A percentile compares a stretch with the other conserved stretches of the same genome.
Conservation (phyloP, 2,888 invertebrate genomes). For the Elysia crispata region DNA sequence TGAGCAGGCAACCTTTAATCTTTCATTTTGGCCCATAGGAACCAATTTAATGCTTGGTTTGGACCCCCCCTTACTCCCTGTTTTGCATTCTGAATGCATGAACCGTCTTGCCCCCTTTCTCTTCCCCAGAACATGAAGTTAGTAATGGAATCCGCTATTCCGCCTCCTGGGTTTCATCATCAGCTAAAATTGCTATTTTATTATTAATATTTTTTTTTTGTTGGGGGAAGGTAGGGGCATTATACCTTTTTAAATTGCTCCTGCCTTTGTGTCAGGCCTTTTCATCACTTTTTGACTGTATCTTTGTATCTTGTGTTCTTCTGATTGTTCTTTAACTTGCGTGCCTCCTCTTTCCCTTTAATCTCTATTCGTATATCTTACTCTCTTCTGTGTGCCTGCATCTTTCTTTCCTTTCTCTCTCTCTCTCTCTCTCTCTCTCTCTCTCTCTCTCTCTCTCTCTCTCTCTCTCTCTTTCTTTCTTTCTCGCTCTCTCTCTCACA, state of each 20-base stretch:
- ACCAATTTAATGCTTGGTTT: too few relatives aligned
- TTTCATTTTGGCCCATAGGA: too few relatives aligned
- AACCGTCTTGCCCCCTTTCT: neutral
- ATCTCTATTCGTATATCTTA: neutral
- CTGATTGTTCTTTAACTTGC: neutral
- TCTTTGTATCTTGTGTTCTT: too few relatives aligned
- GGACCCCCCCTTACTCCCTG: neutral
- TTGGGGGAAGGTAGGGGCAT: too few relatives aligned
- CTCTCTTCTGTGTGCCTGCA: conserved; percentile 23
- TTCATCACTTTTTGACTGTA: too few relatives aligned
- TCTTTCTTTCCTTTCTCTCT: conserved; percentile 10
- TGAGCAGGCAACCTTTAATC: too few relatives aligned
- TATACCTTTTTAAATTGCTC: too few relatives aligned
- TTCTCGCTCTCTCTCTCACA: neutral
- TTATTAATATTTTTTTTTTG: too few relatives aligned
- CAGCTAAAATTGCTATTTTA: too few relatives aligned
- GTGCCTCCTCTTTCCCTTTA: neutral
- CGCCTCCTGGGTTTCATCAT: too few relatives aligned
- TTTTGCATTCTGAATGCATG: neutral
- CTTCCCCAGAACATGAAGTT: neutral
- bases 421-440: neutral
- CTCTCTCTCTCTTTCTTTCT: conserved; percentile 15
- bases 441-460: conserved; percentile 26
- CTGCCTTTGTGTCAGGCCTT: too few relatives aligned
- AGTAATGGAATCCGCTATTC: too few relatives aligned